Evolutionary conservation across 2,888 invertebrate species (phyloP).

Genomic region (Patella caerulea): DNA sequence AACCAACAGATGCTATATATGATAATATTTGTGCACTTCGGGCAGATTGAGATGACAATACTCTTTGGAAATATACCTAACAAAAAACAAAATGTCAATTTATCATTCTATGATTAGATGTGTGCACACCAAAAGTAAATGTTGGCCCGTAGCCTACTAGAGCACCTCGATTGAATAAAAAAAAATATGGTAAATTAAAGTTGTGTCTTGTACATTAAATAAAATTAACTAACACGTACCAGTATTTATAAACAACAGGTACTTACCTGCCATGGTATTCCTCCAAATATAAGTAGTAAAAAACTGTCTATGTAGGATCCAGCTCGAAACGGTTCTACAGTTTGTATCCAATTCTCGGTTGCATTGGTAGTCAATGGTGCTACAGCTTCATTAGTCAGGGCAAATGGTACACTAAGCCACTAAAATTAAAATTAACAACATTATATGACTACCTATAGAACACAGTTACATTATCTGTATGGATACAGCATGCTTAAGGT

Average conservation of each 20-base stretch:
- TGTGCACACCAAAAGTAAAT: too few species aligned
- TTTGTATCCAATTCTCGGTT: conserved; percentile 76
- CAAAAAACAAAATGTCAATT: conserved; percentile 18
- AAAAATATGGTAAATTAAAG: too few species aligned
- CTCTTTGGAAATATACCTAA: conserved; percentile 98
- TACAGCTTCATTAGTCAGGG: conserved; percentile 90
- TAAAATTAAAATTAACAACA: conserved; percentile 61
- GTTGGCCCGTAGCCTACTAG: too few species aligned
- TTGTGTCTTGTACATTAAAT: too few species aligned
- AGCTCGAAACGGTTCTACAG: conserved; percentile 44
- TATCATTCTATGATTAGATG: too few species aligned
- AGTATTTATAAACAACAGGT: too few species aligned
- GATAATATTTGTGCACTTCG: conserved; percentile 93
- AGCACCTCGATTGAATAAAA: too few species aligned
- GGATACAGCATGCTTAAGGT: too few species aligned
- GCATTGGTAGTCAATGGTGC: conserved; percentile 78
- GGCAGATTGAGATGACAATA: conserved; percentile 95
- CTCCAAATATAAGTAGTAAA: conserved; percentile 66
- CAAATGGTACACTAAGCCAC: conserved; percentile 98
- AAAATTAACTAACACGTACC: too few species aligned
- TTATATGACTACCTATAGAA: too few species aligned
- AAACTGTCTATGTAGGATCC: conserved; percentile 63
- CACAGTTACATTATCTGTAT: too few species aligned
- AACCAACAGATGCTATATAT: conserved; percentile 95
- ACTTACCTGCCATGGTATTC: conserved; percentile 68